Conservation (phyloP, 2,888 invertebrate species). For the Argynnis bischoffii region DNA sequence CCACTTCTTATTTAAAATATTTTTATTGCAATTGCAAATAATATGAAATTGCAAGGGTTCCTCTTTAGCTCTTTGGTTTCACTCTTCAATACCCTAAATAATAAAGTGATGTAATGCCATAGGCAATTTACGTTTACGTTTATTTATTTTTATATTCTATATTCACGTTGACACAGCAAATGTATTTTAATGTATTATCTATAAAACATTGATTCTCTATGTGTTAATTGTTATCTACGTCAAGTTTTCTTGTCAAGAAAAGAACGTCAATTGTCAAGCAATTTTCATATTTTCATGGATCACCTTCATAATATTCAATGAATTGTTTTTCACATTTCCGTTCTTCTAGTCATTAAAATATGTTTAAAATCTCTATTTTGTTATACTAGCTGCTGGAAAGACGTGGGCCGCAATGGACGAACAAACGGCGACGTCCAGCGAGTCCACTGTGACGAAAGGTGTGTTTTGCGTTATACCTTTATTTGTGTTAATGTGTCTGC, state of each 20-base stretch:
- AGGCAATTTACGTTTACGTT: not conserved
- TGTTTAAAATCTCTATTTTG: conserved; percentile 27
- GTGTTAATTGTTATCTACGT: too few species aligned
- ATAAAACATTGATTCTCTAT: too few species aligned
- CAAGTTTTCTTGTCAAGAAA: too few species aligned
- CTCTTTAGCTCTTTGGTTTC: too few species aligned
- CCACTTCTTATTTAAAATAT: too few species aligned
- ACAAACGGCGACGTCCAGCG: conserved; percentile 61
- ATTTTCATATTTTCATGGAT: conserved; percentile 38
- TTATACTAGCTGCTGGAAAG: conserved; percentile 26
- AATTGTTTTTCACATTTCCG: conserved; percentile 26
- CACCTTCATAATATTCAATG: conserved; percentile 32
- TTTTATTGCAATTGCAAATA: too few species aligned
- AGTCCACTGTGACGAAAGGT: conserved; percentile 64
- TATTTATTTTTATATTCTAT: not conserved
- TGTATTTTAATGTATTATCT: too few species aligned
- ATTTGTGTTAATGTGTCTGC: conserved; percentile 37
- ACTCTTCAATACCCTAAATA: too few species aligned
- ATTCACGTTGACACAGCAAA: too few species aligned
- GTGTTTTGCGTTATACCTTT: conserved; percentile 55
- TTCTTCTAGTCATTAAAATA: conserved; percentile 32
- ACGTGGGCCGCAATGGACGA: conserved; percentile 42
- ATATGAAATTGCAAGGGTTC: too few species aligned
- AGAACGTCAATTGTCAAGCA: conserved; percentile 22
- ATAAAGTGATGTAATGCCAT: too few species aligned